These are phyloP conservation scores for Pan paniscus DNA, from an alignment of 2,113 vertebrate species.

Conservation along the genomic window DNA sequence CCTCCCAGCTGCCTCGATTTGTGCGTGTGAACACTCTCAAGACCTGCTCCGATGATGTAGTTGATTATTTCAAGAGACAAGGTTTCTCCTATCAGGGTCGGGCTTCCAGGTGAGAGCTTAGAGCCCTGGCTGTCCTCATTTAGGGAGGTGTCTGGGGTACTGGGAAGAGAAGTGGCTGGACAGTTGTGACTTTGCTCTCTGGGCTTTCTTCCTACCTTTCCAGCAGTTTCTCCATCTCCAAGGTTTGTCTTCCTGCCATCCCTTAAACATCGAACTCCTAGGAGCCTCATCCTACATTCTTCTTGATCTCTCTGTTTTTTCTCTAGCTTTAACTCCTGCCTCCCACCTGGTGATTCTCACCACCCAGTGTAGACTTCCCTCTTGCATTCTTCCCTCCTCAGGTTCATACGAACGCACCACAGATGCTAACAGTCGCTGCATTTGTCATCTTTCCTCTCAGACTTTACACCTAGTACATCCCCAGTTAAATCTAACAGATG, in stretches of 20 bases:
- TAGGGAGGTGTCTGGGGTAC: not conserved
- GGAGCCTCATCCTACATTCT: not conserved
- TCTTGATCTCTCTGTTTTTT: not conserved
- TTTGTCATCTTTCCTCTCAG: not conserved
- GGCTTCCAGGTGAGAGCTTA: slow-evolving; percentile 81
- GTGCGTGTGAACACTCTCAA: slow-evolving; percentile 94
- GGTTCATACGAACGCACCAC: not conserved
- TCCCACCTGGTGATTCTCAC: not conserved
- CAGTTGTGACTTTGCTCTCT: too few species aligned
- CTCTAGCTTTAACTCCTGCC: not conserved
- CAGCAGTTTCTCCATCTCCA: not conserved
- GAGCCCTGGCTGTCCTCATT: not conserved
- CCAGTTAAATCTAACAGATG: not conserved
- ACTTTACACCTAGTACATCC: not conserved
- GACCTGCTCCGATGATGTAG: slow-evolving; percentile 86
- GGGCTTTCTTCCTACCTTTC: not conserved
- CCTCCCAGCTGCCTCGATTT: slow-evolving; percentile 88
- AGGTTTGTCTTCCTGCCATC: not conserved
- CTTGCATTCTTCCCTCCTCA: not conserved
- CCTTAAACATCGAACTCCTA: not conserved
- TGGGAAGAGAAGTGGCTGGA: not conserved
- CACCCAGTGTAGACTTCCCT: not conserved
- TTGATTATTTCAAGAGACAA: slow-evolving; percentile 94
- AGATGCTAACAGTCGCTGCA: not conserved
- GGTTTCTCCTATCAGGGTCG: slow-evolving; percentile 91